Evolutionary conservation across 2,113 vertebrate genomes (phyloP), one percentile per base, ranked within the genome.

Genomic region (Ranitomeya imitator): DNA sequence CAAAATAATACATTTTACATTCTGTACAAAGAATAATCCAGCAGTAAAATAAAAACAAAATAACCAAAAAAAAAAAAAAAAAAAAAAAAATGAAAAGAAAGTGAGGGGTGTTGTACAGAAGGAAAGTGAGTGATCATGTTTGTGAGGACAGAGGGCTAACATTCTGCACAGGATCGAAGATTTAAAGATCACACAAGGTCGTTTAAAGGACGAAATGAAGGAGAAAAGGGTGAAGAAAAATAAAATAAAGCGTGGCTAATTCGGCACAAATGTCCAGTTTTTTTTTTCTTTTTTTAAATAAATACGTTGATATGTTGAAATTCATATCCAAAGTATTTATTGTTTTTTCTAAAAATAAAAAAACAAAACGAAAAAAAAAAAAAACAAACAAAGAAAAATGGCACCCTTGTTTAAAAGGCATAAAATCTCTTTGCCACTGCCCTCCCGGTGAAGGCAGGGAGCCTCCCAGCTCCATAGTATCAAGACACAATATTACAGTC

Each of bases 1-100:
- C 96, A 97, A 97, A 98, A 98, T 97, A 97, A 97, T 97, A 97
- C 96, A 97, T 98, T 97, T 98, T 97, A 97, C 97, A 98, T 95
- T 98, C 96, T 98, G 97, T 98, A 98, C 97, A 97, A 83, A 96
- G 96, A 97, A 97, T 98, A 97, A 96, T 96, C 96, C 97, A 97
- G 96, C 96, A 97, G 96, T 95, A 97, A 97, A 97, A 96, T 96
- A 97, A 94, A 94, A 93, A 95, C 91, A 94, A 91, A 94, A 89
- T 88, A 94, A 95, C 96, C 95, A 94, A 93, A 86, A 87, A 93
- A 90, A 88, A 95, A 97, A 94, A 93, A 95, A 94, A 93, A 86
- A 87, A 93, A 90, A 88, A 95, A 97, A 94, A 93, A 93, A 82
- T 31, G 85, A 93, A 91, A 89, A 52, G 18, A 87, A 88, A 93